Evolutionary conservation across 2,888 invertebrate species (phyloP).

Genomic region (Drosophila mimetica): DNA sequence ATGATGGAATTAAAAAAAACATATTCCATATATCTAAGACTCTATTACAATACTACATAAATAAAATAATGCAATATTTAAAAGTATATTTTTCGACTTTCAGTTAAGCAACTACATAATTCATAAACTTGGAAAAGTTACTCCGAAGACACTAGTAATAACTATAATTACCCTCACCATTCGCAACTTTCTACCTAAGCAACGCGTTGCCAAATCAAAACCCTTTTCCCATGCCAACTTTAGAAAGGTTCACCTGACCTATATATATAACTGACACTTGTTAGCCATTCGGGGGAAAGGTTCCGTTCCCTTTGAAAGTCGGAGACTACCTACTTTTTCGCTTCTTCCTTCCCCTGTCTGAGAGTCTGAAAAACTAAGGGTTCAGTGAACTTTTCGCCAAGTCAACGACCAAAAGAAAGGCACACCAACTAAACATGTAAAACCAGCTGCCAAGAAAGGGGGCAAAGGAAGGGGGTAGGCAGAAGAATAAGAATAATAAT

Average conservation of each 20-base stretch:
- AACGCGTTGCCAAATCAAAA: conserved; percentile 6
- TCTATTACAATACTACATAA: too few species aligned
- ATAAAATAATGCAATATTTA: too few species aligned
- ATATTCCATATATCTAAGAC: too few species aligned
- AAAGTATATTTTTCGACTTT: background rate
- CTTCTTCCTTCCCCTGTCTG: conserved; percentile 19
- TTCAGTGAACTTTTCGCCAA: conserved; percentile 41
- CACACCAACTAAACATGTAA: conserved; percentile 30
- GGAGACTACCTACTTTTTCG: conserved; percentile 9
- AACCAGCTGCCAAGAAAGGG: conserved; percentile 33
- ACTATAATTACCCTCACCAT: conserved; percentile 10
- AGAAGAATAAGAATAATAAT: conserved; percentile 30
- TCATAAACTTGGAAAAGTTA: too few species aligned
- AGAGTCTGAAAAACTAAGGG: background rate
- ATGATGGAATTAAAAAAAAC: too few species aligned
- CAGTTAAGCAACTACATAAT: background rate
- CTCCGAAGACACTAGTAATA: conserved; percentile 1
- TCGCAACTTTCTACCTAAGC: conserved; percentile 13
- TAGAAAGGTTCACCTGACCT: conserved; percentile 29
- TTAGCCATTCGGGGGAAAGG: conserved; percentile 30
- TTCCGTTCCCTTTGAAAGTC: conserved; percentile 37
- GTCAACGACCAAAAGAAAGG: conserved; percentile 46
- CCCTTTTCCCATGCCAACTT: conserved; percentile 12
- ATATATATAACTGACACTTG: conserved; percentile 39
- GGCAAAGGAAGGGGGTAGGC: background rate